Evolutionary conservation across 2,113 vertebrate genomes (phyloP), one percentile per base, ranked within the genome.

Genomic region (Xyliphius kryptos): DNA sequence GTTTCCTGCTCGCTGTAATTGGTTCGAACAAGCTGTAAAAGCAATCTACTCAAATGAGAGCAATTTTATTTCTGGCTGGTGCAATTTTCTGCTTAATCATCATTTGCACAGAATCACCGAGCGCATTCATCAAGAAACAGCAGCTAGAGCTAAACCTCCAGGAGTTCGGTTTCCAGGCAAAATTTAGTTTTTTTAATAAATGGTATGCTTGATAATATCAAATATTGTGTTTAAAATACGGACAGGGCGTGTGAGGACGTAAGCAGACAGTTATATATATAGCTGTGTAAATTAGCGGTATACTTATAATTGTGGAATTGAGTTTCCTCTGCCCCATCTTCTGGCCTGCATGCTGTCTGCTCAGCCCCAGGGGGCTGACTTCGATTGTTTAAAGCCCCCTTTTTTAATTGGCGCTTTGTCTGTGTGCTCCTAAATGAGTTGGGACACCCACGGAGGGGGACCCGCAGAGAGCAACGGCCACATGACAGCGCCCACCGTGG

Each of bases 361-460:
- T 61, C 71, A 72, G 76, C 84, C 82, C 81, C 60, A 74, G 81
- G 82, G 83, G 84, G 79, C 76, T 82, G 77, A 76, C 81, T 87
- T 84, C 85, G 81, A 85, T 87, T 85, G 83, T 88, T 86, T 86
- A 88, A 87, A 88, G 80, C 80, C 77, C 77, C 68, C 22, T 50
- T 61, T 79, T 73, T 86, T 88, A 87, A 88, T 88, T 88, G 84
- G 83, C 73, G 86, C 84, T 88, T 88, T 87, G 85, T 88, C 86
- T 88, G 79, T 61, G 60, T 61, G n/a, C 80, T 81, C 82, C 82
- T 83, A 85, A 86, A 88, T 86, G 83, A 86, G 81, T 82, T 77
- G 79, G 84, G 83, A 85, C 85, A 84, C 85, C 83, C 83, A 82
- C 77, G 59, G 82, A 59, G 83, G 80, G 79, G 79, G 80, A 80